Conservation (phyloP, 1,140 invertebrate genomes). For the Diachasmimorpha longicaudata region DNA sequence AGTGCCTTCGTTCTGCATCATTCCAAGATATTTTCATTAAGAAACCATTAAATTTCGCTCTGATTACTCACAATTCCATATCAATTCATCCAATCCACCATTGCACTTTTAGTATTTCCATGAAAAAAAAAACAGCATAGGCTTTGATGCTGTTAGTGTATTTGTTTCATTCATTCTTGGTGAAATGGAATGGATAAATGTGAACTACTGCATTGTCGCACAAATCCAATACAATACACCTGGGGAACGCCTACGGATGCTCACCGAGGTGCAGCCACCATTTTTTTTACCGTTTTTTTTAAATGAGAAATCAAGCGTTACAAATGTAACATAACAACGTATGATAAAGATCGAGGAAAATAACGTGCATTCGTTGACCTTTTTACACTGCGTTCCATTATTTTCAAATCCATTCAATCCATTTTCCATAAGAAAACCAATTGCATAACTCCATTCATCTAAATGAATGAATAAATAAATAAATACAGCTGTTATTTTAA, state of each 20-base stretch:
- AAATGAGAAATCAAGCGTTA: constrained; percentile 11
- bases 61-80: background rate
- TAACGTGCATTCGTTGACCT: too few species aligned
- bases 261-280: background rate
- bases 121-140: background rate
- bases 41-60: background rate
- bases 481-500: too few species aligned
- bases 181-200: background rate
- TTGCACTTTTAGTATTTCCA: too few species aligned
- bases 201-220: background rate
- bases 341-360: background rate
- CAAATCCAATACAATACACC: background rate
- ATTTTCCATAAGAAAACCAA: too few species aligned
- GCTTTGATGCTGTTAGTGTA: too few species aligned
- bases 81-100: background rate
- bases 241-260: constrained; percentile 15
- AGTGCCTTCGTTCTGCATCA: background rate
- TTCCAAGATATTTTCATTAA: background rate
- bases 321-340: background rate
- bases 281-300: background rate
- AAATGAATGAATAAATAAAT: background rate
- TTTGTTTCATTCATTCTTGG: background rate
- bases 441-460: background rate
- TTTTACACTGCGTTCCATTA: too few species aligned
- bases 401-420: too few species aligned